A percentile compares a stretch with the other conserved stretches of the same genome.
Conservation (phyloP, 2,113 vertebrate genomes). For the Empidonax traillii region DNA sequence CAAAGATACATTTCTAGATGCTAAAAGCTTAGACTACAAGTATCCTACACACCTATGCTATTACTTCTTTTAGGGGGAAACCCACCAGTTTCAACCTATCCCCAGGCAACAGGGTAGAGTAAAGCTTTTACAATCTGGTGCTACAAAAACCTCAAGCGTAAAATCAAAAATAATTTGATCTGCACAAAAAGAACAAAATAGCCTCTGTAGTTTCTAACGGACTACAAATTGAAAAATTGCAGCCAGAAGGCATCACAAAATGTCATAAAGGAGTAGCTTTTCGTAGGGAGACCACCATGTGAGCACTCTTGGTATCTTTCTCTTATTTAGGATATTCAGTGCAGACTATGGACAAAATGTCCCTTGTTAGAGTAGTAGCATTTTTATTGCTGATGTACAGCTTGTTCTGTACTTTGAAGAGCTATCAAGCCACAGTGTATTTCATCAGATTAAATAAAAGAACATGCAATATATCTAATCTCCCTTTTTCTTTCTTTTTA, state of each 20-base stretch:
- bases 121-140: not conserved
- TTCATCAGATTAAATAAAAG: not conserved
- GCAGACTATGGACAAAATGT: not conserved
- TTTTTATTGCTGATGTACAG: not conserved
- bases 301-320: not conserved
- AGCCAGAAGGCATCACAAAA: not conserved
- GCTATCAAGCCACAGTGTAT: not conserved
- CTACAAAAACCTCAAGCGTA: not conserved
- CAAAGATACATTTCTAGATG: not conserved
- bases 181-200: not conserved
- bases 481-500: not conserved
- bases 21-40: not conserved
- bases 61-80: not conserved
- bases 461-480: not conserved
- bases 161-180: not conserved
- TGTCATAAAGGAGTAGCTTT: not conserved
- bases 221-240: not conserved
- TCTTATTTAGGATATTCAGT: not conserved
- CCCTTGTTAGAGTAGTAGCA: not conserved
- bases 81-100: not conserved
- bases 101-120: not conserved
- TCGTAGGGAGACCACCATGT: not conserved
- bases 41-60: not conserved
- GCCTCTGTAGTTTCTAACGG: not conserved
- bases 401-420: not conserved